Evolutionary conservation across 2,797 vertebrate species (phyloP), one percentile per base, ranked within the genome.

Genomic region (Pangasius mekongensis): DNA sequence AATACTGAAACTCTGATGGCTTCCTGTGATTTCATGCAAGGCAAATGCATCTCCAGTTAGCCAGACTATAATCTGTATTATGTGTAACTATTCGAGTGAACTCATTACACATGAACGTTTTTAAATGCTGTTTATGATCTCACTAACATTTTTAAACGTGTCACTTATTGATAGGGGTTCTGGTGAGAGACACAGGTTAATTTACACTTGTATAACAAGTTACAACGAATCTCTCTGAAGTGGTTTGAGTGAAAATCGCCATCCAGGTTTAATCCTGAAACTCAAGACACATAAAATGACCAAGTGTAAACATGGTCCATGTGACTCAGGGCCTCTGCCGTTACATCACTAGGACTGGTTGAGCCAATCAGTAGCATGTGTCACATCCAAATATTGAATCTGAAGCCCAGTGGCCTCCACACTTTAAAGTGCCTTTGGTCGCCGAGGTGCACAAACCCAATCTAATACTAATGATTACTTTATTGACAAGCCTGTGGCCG

Each of bases 401-500:
- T 83, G 76, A 87, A 87, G 80, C 73, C 84, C 73, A 76, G 87
- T 89, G 86, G 78, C 83, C 82, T 87, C 60, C 49, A 24, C 66
- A 60, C 71, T 88, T 88, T 88, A 77, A 88, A 89, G 91, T 90
- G 88, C 83, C 88, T 90, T 85, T 83, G 87, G 88, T 86, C 76
- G 81, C 85, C 47, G 64, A 89, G 88, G 85, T 93, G 92, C 94
- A 93, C 92, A 95, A 95, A 95, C 94, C 94, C 95, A 94, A 95
- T 96, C 94, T 95, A 94, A 92, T 88, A 92, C 93, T 96, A 95
- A 95, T 95, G 94, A 95, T 94, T 94, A 93, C 92, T 95, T 95
- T 95, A 96, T 96, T 95, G 95, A 95, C 93, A 92, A 95, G 93
- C 92, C 56, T 74, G 36, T 77, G 39, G 39, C 27, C 18, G 93